Percentiles rank a stretch among this genome's conserved stretches.
These are phyloP conservation scores for Crotalus horridus DNA, from an alignment of 2,113 vertebrate species.

Conservation along the genomic window DNA sequence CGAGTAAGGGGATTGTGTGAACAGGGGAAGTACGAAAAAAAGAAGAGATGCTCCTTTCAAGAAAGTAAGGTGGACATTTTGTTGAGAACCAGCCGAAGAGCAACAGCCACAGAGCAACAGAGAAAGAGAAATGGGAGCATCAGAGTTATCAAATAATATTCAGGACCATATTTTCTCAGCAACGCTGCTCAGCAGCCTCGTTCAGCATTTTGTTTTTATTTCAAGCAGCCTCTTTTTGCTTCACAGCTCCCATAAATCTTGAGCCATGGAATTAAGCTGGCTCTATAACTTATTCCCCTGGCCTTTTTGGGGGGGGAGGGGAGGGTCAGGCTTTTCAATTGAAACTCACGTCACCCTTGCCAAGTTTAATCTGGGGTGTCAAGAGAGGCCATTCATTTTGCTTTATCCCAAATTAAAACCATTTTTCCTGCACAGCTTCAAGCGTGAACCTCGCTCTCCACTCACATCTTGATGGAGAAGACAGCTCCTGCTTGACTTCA, in stretches of 20 bases:
- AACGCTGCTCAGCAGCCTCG: not conserved
- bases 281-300: not conserved
- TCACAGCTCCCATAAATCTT: not conserved
- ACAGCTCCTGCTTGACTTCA: rapidly evolving
- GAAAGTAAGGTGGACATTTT: not conserved
- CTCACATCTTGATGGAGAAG: not conserved
- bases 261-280: not conserved
- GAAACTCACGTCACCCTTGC: not conserved
- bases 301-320: not conserved
- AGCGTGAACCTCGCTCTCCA: not conserved
- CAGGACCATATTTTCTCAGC: not conserved
- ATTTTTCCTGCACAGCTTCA: slow-evolving; percentile 2
- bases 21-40: not conserved
- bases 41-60: not conserved
- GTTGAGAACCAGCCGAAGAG: not conserved
- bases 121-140: not conserved
- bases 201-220: not conserved
- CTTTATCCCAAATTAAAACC: slow-evolving; percentile 18
- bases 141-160: not conserved
- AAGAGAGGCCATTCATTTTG: not conserved
- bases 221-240: not conserved
- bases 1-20: not conserved
- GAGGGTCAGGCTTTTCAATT: not conserved
- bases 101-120: too few relatives aligned
- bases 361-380: not conserved